Conservation (phyloP, 2,888 invertebrate species). For the Ennomos quercinarius region DNA sequence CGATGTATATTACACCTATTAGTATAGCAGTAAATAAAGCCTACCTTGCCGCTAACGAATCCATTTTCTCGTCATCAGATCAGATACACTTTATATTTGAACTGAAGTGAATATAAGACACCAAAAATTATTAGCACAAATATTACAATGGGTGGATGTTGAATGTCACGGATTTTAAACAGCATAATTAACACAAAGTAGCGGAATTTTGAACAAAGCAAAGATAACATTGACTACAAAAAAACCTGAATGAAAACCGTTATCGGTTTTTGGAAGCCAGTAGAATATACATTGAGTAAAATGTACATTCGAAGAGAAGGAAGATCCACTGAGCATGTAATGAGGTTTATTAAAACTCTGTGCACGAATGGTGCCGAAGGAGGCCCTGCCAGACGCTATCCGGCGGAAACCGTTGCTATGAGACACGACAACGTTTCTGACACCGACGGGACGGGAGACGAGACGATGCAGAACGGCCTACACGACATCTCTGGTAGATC, state of each 20-base stretch:
- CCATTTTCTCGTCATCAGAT: too few species aligned
- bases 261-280: constrained; percentile 10
- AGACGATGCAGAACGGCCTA: background rate
- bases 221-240: constrained; percentile 3
- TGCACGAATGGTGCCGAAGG: constrained; percentile 66
- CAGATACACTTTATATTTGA: too few species aligned
- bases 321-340: constrained; percentile 42
- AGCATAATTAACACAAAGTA: constrained; percentile 1
- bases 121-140: too few species aligned
- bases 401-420: constrained; percentile 67
- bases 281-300: constrained; percentile 29
- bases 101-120: too few species aligned
- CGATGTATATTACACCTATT: too few species aligned
- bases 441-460: constrained; percentile 12
- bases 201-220: constrained; percentile 4
- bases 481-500: background rate
- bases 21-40: too few species aligned
- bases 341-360: constrained; percentile 68
- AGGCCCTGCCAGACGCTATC: constrained; percentile 61
- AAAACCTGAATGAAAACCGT: constrained; percentile 13
- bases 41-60: too few species aligned
- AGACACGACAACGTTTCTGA: constrained; percentile 50
- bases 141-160: background rate
- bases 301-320: constrained; percentile 24
- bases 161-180: constrained; percentile 13